phyloP scores from a whole-genome alignment of 1,140 invertebrate genomes.

The Drosophila asahinai region DNA sequence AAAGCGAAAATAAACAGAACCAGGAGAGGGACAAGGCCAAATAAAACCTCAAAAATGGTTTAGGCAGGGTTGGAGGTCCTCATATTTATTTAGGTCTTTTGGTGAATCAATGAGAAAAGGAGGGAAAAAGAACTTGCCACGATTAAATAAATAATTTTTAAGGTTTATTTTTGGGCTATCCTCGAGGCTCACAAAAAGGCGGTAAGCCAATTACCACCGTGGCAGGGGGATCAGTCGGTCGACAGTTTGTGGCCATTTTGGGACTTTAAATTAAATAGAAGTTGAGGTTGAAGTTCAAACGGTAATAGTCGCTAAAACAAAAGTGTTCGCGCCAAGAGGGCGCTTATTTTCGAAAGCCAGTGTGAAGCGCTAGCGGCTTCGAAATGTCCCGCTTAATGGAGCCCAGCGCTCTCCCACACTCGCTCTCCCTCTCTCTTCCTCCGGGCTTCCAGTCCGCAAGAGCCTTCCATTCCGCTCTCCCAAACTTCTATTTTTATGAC shows the following conservation, averaged over 20 bases:
- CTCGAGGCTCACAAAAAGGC: conserved; percentile 22
- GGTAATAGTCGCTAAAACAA: background rate
- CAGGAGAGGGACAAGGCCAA: conserved; percentile 10
- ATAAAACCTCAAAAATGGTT: conserved; percentile 30
- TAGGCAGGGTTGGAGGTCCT: conserved; percentile 2
- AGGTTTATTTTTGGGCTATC: conserved; percentile 22
- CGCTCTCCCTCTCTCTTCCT: no score
- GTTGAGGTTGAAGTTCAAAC: background rate
- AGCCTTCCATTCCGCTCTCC: no score
- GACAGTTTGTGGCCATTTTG: conserved; percentile 13
- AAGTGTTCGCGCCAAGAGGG: no score
- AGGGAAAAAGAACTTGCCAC: conserved; percentile 31
- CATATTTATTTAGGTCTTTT: conserved; percentile 60
- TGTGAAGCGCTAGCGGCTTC: no score
- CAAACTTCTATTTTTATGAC: no score
- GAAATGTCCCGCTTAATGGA: no score
- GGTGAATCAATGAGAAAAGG: conserved; percentile 17
- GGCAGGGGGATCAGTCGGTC: background rate
- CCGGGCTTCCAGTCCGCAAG: no score
- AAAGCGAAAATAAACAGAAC: conserved; percentile 26
- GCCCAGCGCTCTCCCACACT: no score
- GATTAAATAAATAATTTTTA: conserved; percentile 54
- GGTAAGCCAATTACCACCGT: conserved; percentile 36
- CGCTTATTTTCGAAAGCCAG: no score
- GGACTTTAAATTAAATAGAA: conserved; percentile 15